Conservation (phyloP, 2,113 vertebrate genomes). For the Monopterus albus region DNA sequence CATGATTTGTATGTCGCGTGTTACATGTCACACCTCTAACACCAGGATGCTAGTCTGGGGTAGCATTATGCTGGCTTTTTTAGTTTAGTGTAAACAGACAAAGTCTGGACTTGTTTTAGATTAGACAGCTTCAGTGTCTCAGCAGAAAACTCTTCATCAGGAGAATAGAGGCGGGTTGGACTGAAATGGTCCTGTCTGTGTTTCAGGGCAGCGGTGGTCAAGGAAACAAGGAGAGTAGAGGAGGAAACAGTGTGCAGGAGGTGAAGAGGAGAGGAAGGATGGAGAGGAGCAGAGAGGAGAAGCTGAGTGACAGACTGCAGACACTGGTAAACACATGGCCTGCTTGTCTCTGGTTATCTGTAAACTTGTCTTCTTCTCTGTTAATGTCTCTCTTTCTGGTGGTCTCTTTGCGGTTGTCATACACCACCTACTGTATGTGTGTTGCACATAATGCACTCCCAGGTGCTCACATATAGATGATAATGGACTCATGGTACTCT, state of each 20-base stretch:
- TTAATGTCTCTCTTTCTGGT: background rate
- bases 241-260: constrained; percentile 51
- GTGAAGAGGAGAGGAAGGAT: constrained; percentile 70
- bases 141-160: background rate
- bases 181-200: background rate
- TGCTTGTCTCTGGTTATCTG: background rate
- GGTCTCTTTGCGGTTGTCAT: background rate
- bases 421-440: too few species aligned
- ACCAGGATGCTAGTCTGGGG: too few species aligned
- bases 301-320: constrained; percentile 51
- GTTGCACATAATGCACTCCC: too few species aligned
- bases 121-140: too few species aligned
- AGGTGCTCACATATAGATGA: too few species aligned
- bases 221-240: constrained; percentile 21
- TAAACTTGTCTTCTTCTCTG: background rate
- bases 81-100: too few species aligned
- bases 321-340: constrained; percentile 48
- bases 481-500: too few species aligned
- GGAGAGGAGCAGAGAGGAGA: constrained; percentile 52
- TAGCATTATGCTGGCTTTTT: too few species aligned
- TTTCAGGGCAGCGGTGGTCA: constrained; percentile 21
- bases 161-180: background rate
- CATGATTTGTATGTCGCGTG: too few species aligned
- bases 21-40: too few species aligned
- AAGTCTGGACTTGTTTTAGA: too few species aligned